phyloP scores from a whole-genome alignment of 2,113 vertebrate species.

The Macquaria ambigua region DNA sequence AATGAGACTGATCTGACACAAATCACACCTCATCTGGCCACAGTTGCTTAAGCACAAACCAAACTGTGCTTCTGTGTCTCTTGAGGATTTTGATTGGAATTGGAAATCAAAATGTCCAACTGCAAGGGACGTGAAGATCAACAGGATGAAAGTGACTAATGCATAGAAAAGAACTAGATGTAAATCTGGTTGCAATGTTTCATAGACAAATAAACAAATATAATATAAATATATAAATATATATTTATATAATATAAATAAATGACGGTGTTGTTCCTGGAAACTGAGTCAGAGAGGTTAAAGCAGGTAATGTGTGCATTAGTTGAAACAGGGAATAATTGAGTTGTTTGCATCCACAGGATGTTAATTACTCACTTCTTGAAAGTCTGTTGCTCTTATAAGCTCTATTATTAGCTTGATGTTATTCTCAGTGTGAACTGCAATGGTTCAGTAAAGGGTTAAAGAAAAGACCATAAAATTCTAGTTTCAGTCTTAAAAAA shows the following conservation, averaged over 20 bases:
- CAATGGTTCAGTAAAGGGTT: background rate
- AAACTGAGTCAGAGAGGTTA: conserved; percentile 6
- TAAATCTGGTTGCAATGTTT: background rate
- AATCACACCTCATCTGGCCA: conserved; percentile 1
- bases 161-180: background rate
- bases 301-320: background rate
- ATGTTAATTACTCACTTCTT: conserved; percentile 33
- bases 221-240: no score
- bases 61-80: conserved; percentile 3
- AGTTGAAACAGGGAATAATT: conserved; percentile 20
- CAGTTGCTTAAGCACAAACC: conserved; percentile 16
- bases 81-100: conserved; percentile 37
- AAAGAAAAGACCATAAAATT: background rate
- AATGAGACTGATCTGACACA: conserved; percentile 17
- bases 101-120: conserved; percentile 5
- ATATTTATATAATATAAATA: no score
- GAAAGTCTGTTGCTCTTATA: conserved; percentile 27
- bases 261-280: conserved; percentile 31
- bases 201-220: background rate
- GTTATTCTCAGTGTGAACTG: background rate
- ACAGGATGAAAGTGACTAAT: conserved; percentile 7
- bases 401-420: conserved; percentile 36
- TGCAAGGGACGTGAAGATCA: conserved; percentile 12
- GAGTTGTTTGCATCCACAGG: conserved; percentile 20
- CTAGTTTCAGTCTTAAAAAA: background rate